Conservation (phyloP, 2,797 vertebrate species). For the Sitta carolinensis region DNA sequence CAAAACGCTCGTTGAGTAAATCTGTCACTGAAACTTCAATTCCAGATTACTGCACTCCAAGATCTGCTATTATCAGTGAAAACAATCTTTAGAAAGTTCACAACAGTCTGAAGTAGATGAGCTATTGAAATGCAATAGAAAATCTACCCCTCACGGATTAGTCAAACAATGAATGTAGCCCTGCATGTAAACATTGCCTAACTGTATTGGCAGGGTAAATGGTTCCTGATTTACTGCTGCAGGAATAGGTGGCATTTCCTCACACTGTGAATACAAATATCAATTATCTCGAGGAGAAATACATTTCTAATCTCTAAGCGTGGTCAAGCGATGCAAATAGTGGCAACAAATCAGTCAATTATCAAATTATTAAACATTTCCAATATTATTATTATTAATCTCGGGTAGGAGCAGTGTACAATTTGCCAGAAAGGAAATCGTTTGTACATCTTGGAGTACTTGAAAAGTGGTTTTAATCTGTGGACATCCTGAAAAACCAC, state of each 20-base stretch:
- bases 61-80: slow-evolving; percentile 73
- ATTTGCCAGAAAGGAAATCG: slow-evolving; percentile 1
- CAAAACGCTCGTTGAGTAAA: slow-evolving; percentile 73
- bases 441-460: not conserved
- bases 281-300: slow-evolving; percentile 64
- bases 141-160: slow-evolving; percentile 71
- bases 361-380: slow-evolving; percentile 43
- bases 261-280: slow-evolving; percentile 60
- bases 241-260: slow-evolving; percentile 65
- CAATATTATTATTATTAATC: slow-evolving; percentile 12
- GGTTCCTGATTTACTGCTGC: slow-evolving; percentile 68
- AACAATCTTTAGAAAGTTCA: slow-evolving; percentile 76
- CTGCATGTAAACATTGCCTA: slow-evolving; percentile 67
- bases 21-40: slow-evolving; percentile 76
- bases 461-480: slow-evolving; percentile 26
- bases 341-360: slow-evolving; percentile 44
- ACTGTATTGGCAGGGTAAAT: slow-evolving; percentile 72
- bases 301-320: slow-evolving; percentile 36
- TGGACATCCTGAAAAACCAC: not conserved
- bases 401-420: not conserved
- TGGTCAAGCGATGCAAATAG: slow-evolving; percentile 59
- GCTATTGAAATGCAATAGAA: slow-evolving; percentile 73
- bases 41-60: slow-evolving; percentile 66
- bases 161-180: slow-evolving; percentile 68
- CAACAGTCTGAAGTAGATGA: slow-evolving; percentile 73